Percentiles rank a stretch among this genome's conserved stretches.
Conservation (phyloP, 2,888 invertebrate genomes). For the Criorhina ranunculi region DNA sequence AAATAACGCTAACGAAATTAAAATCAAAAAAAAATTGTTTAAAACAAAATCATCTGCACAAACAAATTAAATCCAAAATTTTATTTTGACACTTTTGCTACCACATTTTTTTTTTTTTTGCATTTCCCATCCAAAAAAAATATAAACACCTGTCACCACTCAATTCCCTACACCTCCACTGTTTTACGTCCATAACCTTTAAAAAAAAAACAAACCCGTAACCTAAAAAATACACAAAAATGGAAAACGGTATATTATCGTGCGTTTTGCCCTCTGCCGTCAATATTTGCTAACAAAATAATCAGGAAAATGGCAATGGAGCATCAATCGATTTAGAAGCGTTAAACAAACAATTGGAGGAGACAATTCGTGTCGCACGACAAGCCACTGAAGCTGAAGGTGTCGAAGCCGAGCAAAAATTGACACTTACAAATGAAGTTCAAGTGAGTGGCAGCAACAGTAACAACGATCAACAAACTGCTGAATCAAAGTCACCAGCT, state of each 20-base stretch:
- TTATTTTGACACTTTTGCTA: constrained; percentile 61
- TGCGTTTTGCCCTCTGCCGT: constrained; percentile 37
- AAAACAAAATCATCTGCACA: constrained; percentile 73
- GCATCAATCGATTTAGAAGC: constrained; percentile 84
- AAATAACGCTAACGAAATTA: constrained; percentile 65
- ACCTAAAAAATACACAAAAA: constrained; percentile 34
- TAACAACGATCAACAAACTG: constrained; percentile 85
- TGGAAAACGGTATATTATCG: constrained; percentile 19
- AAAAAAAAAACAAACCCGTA: constrained; percentile 54
- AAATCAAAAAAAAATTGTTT: constrained; percentile 37
- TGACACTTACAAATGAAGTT: constrained; percentile 82
- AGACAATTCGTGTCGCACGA: constrained; percentile 84
- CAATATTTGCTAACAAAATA: constrained; percentile 65
- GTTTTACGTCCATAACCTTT: constrained; percentile 52
- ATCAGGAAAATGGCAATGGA: constrained; percentile 78
- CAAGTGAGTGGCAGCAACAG: constrained; percentile 77
- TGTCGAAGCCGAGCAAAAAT: constrained; percentile 80
- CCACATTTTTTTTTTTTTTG: constrained; percentile 36
- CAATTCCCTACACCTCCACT: constrained; percentile 49
- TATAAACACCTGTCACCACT: constrained; percentile 50
- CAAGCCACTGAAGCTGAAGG: constrained; percentile 83
- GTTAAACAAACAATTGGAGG: constrained; percentile 84
- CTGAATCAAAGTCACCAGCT: constrained; percentile 87
- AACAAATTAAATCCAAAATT: constrained; percentile 64
- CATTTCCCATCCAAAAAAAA: constrained; percentile 62